These are phyloP conservation scores for Brachypodius melanocephalos DNA, from an alignment of 2,113 vertebrate genomes.

Conservation along the genomic window DNA sequence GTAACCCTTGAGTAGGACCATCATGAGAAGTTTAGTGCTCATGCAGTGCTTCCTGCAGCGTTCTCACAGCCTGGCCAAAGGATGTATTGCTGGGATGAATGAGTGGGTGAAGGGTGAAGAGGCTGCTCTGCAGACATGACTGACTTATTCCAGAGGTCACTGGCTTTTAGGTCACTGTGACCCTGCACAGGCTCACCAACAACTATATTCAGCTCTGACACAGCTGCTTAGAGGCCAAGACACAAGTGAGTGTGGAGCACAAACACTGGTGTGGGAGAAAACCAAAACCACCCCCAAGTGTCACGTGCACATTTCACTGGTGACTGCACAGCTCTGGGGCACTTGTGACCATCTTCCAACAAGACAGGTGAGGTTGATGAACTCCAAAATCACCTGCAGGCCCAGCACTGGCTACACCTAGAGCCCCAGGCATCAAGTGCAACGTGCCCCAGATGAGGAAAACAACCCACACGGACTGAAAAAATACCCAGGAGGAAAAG, in stretches of 20 bases:
- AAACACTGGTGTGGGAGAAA: background rate
- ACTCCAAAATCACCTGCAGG: background rate
- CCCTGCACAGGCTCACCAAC: accelerated
- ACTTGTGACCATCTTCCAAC: background rate
- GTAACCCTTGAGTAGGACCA: background rate
- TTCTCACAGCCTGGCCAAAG: background rate
- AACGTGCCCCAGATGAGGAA: background rate
- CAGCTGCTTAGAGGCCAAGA: background rate
- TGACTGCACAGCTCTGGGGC: background rate
- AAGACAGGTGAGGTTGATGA: background rate
- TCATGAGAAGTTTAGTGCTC: background rate
- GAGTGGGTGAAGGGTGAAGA: background rate
- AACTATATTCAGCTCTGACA: background rate
- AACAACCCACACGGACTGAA: background rate
- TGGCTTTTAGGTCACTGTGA: background rate
- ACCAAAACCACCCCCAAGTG: background rate
- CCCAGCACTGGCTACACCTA: background rate
- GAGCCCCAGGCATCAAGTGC: background rate
- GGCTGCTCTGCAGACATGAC: background rate
- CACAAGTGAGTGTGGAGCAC: background rate
- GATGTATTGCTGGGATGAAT: accelerated
- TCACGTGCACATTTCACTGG: background rate
- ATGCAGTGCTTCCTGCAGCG: background rate
- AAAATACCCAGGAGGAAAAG: background rate
- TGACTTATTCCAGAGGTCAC: background rate